Evolutionary conservation across 2,797 vertebrate species (phyloP).

Genomic region (Betta splendens): DNA sequence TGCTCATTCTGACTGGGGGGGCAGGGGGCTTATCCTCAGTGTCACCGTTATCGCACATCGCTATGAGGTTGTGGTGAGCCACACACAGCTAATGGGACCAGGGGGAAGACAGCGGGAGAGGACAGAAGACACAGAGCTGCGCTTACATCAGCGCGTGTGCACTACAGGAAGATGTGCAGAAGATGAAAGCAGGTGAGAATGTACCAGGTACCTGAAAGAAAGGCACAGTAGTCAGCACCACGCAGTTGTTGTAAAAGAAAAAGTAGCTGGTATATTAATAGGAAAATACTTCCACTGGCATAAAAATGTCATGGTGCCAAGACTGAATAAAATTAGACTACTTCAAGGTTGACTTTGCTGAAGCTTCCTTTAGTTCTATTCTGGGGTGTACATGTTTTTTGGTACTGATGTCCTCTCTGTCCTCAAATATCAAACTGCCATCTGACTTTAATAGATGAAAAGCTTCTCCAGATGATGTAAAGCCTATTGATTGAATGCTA

Average conservation of each 20-base stretch:
- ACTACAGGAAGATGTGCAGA: constrained; percentile 13
- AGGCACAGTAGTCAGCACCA: constrained; percentile 9
- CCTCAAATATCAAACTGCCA: no score
- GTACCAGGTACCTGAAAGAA: constrained; percentile 40
- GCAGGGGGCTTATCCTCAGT: constrained; percentile 97
- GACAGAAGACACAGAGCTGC: constrained; percentile 42
- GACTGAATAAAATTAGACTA: neutral
- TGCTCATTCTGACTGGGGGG: constrained; percentile 94
- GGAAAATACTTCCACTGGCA: neutral
- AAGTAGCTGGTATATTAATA: constrained; percentile 2
- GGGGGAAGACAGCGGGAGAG: constrained; percentile 40
- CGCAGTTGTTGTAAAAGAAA: neutral
- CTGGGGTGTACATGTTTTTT: no score
- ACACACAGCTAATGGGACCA: constrained; percentile 39
- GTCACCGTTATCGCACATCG: constrained; percentile 96
- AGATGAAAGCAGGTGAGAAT: constrained; percentile 18
- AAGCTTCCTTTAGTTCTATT: no score
- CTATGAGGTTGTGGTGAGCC: constrained; percentile 41
- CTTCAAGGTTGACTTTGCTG: neutral
- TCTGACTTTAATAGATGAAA: no score
- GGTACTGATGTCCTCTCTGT: no score
- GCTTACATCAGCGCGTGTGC: constrained; percentile 69
- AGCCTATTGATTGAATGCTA: no score
- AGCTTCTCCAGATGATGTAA: no score
- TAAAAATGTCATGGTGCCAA: neutral